phyloP scores from a whole-genome alignment of 2,888 invertebrate genomes.

The Oasisia sp. region DNA sequence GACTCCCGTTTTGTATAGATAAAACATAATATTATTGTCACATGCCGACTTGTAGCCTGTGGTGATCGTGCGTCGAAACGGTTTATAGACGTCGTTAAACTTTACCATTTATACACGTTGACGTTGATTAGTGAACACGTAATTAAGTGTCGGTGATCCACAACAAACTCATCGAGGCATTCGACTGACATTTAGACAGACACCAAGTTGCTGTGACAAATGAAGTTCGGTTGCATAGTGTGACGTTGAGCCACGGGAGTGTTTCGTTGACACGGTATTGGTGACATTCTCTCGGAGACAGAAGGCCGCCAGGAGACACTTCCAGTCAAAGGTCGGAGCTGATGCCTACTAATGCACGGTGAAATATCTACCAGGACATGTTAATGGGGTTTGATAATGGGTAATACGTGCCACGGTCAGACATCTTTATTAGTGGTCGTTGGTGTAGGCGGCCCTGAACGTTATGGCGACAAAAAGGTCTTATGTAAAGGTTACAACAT shows the following conservation, averaged over 20 bases:
- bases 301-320: neutral
- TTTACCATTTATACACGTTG: neutral
- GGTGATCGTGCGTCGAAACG: neutral
- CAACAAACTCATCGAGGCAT: neutral
- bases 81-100: neutral
- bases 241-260: neutral
- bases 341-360: neutral
- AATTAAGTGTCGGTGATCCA: neutral
- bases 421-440: too few species aligned
- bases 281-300: neutral
- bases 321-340: constrained; percentile 7
- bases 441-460: too few species aligned
- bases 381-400: too few species aligned
- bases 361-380: too few species aligned
- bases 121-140: neutral
- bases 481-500: too few species aligned
- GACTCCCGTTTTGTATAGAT: neutral
- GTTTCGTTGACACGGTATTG: neutral
- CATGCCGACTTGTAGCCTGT: neutral
- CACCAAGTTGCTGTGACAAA: neutral
- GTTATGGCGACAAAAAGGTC: too few species aligned
- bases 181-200: neutral
- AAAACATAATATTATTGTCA: neutral
- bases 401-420: too few species aligned
- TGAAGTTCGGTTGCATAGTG: neutral